phyloP scores from a whole-genome alignment of 2,888 invertebrate genomes.

The Himalopsyche tibetana region DNA sequence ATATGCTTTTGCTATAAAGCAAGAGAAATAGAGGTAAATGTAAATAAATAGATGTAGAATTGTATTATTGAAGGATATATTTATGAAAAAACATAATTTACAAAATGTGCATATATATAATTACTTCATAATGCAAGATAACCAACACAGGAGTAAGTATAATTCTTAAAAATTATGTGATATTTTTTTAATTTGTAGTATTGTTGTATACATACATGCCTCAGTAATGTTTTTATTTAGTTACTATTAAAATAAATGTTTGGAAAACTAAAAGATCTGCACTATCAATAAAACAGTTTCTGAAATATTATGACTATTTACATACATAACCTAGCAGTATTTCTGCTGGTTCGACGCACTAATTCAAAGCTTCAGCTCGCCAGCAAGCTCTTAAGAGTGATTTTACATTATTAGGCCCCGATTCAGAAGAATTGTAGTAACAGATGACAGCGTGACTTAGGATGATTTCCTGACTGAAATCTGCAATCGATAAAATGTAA shows the following conservation, averaged over 20 bases:
- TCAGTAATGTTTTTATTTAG: neutral
- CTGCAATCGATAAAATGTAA: no score
- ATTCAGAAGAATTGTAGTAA: neutral
- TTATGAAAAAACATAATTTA: conserved; percentile 46
- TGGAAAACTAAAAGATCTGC: neutral
- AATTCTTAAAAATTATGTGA: conserved; percentile 34
- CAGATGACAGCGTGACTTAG: neutral
- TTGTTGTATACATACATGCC: neutral
- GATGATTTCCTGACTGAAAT: no score
- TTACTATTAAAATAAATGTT: neutral
- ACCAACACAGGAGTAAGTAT: conserved; percentile 16
- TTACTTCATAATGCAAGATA: conserved; percentile 48
- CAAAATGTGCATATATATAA: conserved; percentile 56
- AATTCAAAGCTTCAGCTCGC: neutral
- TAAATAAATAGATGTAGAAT: neutral
- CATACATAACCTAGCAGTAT: neutral
- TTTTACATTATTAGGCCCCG: neutral
- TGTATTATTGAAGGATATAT: conserved; percentile 47
- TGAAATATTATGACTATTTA: conserved; percentile 27
- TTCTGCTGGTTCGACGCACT: neutral
- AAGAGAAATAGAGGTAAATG: no score
- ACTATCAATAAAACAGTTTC: neutral
- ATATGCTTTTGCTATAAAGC: no score
- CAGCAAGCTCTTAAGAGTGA: conserved; percentile 16
- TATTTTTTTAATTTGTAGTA: conserved; percentile 18